A percentile compares a stretch with the other conserved stretches of the same genome.
Conservation (phyloP, 2,888 invertebrate species). For the Cyrtodaria siliqua region DNA sequence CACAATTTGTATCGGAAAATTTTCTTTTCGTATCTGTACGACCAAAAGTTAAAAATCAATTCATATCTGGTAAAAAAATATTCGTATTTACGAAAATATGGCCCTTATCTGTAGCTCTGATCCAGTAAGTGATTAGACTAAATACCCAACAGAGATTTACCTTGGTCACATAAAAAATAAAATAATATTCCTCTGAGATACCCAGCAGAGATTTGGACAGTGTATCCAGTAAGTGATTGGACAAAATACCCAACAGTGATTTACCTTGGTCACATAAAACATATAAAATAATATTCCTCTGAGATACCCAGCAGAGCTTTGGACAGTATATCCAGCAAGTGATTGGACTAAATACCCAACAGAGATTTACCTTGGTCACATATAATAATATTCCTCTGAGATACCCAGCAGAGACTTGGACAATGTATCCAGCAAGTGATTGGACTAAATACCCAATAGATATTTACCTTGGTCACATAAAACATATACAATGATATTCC, state of each 20-base stretch:
- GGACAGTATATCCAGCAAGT: slow-evolving; percentile 1
- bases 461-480: neutral
- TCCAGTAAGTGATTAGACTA: slow-evolving; percentile 6
- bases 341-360: slow-evolving; percentile 12
- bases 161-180: neutral
- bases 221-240: slow-evolving; percentile 2
- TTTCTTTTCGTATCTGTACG: too few species aligned
- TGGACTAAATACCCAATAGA: slow-evolving; percentile 1
- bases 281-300: neutral
- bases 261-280: too few species aligned
- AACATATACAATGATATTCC: neutral
- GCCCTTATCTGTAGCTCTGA: neutral
- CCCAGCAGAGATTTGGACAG: slow-evolving; percentile 1
- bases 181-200: neutral
- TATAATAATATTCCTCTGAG: neutral
- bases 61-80: too few species aligned
- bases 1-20: too few species aligned
- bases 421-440: neutral
- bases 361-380: neutral
- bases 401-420: slow-evolving; percentile 12
- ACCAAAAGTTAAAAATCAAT: too few species aligned
- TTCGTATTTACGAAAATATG: too few species aligned
- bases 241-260: slow-evolving; percentile 3
- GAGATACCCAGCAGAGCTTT: too few species aligned
- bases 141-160: neutral